phyloP scores from a whole-genome alignment of 2,888 invertebrate species.

The Malacosoma neustria region DNA sequence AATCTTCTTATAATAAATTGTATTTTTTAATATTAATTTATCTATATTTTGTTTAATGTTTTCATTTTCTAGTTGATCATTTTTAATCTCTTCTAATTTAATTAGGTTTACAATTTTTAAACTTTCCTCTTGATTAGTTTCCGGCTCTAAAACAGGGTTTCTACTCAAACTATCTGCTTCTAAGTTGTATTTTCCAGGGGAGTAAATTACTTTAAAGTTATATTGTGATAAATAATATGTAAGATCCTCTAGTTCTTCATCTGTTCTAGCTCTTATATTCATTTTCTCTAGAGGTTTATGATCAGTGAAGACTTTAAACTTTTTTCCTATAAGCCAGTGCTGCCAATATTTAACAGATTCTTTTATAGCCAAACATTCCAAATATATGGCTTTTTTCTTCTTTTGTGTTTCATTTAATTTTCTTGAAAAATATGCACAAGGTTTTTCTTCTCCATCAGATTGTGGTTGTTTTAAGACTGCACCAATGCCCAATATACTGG shows the following conservation, averaged over 20 bases:
- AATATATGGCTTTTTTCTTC: no score
- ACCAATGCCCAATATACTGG: no score
- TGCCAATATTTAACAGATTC: conserved; percentile 17
- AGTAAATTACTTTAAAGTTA: conserved; percentile 19
- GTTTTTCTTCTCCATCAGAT: no score
- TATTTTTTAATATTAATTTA: conserved; percentile 10
- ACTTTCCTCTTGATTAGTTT: no score
- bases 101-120: no score
- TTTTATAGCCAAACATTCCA: conserved; percentile 17
- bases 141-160: no score
- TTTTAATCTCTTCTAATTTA: no score
- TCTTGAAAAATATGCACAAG: no score
- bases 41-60: no score
- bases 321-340: conserved; percentile 14
- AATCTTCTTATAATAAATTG: conserved; percentile 10
- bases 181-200: conserved; percentile 6
- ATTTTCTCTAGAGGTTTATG: conserved; percentile 16
- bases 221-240: conserved; percentile 22
- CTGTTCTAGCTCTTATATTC: conserved; percentile 17
- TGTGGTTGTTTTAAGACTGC: no score
- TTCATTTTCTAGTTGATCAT: no score
- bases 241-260: conserved; percentile 19
- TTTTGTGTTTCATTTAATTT: no score
- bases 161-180: conserved; percentile 10
- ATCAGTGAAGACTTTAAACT: conserved; percentile 14